Base-by-base conservation (phyloP, 2,797 vertebrate species). In the Poeciliopsis gracilis region DNA sequence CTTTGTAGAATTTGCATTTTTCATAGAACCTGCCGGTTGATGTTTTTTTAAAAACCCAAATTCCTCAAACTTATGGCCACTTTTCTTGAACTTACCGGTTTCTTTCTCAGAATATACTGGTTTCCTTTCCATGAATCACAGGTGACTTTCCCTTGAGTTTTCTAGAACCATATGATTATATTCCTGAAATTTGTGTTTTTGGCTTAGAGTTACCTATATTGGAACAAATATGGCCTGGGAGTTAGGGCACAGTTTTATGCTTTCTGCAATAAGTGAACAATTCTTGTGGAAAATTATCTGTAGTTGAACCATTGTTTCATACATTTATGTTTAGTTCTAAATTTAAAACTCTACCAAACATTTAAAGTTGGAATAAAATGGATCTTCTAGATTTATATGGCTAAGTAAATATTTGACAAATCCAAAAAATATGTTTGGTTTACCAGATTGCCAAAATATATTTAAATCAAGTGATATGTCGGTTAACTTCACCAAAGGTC, bases 221-320 rank as follows among this genome's bases (percentile, higher is more conserved):
- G 11, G 12, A 18, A 28, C 12, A 59, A 59, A 59, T 28, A 59
- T 28, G 12, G 55, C 55, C n/a, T 28, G 12, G 4, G n/a, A 28
- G 12, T 28, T 59, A 5, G 5, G 12, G 55, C 11, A 69, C 2
- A 7, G 2, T 43, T 69, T 69, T 43, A 12, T 69, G 38, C 66
- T 69, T 69, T 69, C 66, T 69, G 23, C 23, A 69, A 69, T 43
- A 69, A 69, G 66, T 43, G 66, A 43, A 43, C 23, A 43, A n/a
- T 69, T 2, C 38, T 43, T 69, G 38, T n/a, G 38, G 41, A 69
- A 43, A 43, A 69, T 4, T 30, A 38, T 25, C 11, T n/a, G 23
- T 43, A 69, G 23, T 15, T 43, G 23, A 43, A 13, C 38, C 13
- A 23, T 3, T 43, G 11, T 69, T 67, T 69, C 23, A 43, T 43